Evolutionary conservation across 2,113 vertebrate species (phyloP).

Genomic region (Propithecus coquereli): DNA sequence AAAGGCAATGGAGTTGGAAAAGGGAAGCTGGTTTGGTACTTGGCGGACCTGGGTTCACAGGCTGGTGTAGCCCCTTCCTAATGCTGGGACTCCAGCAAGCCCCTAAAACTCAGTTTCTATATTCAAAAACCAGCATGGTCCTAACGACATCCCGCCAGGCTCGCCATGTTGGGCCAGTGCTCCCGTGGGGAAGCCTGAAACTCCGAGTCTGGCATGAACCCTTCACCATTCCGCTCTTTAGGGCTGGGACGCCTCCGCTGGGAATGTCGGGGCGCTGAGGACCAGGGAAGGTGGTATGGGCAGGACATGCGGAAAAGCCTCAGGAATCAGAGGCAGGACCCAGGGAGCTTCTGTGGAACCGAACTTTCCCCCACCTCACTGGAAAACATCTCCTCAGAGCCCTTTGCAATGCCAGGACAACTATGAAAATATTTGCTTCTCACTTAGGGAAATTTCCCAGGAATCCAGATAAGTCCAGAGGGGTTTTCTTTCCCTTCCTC

Average conservation of each 20-base stretch:
- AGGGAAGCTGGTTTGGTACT: background rate
- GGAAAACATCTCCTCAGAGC: background rate
- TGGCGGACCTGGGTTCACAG: background rate
- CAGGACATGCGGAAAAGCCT: background rate
- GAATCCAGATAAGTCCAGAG: slow-evolving; percentile 75
- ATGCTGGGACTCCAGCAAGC: background rate
- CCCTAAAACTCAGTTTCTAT: background rate
- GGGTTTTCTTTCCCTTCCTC: slow-evolving; percentile 59
- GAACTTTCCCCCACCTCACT: background rate
- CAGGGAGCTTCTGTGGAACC: background rate
- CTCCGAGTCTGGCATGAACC: background rate
- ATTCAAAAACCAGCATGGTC: background rate
- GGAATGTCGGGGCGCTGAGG: background rate
- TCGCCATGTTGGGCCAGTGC: background rate
- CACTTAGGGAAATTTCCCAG: slow-evolving; percentile 76
- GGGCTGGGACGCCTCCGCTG: fast-evolving
- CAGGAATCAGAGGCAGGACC: background rate
- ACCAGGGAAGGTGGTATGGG: fast-evolving
- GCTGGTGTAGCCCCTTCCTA: background rate
- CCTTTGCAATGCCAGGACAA: background rate
- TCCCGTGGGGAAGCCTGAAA: fast-evolving
- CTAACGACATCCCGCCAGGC: background rate
- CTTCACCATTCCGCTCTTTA: background rate
- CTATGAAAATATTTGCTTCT: slow-evolving; percentile 66
- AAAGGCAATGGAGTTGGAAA: background rate